These are phyloP conservation scores for Microhierax caerulescens DNA, from an alignment of 2,797 vertebrate genomes.

Conservation along the genomic window DNA sequence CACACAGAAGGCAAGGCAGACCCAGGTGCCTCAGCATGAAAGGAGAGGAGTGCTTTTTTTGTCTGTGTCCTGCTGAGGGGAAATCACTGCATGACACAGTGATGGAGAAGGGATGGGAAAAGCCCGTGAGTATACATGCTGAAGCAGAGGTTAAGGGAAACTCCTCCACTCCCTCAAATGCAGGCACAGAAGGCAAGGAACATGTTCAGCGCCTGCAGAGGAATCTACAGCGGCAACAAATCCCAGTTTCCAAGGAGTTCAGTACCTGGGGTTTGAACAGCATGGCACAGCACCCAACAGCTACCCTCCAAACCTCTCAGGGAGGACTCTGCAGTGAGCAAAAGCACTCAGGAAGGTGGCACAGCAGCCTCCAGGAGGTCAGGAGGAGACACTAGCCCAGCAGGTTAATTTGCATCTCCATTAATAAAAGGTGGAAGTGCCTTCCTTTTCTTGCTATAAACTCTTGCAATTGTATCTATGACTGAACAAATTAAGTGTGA, in stretches of 20 bases:
- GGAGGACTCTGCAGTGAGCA: background rate
- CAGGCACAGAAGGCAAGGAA: background rate
- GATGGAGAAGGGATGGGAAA: accelerated
- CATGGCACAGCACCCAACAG: background rate
- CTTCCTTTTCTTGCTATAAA: background rate
- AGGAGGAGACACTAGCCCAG: background rate
- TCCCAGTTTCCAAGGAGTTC: background rate
- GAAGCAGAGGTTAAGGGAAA: background rate
- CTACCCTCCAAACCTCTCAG: background rate
- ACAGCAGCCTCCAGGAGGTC: background rate
- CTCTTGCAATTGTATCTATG: background rate
- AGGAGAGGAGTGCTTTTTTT: background rate
- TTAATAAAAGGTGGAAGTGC: background rate
- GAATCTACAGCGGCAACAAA: background rate
- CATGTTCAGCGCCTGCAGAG: background rate
- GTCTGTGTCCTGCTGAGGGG: background rate
- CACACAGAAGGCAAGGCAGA: background rate
- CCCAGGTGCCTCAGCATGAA: background rate
- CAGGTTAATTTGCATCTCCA: background rate
- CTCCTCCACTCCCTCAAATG: accelerated
- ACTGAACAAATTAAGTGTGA: constrained; percentile 54
- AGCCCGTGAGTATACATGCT: accelerated
- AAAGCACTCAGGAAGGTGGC: background rate
- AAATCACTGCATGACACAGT: background rate
- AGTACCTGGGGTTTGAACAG: background rate